Evolutionary conservation across 2,888 invertebrate genomes (phyloP).

Genomic region (Cryptus armator): DNA sequence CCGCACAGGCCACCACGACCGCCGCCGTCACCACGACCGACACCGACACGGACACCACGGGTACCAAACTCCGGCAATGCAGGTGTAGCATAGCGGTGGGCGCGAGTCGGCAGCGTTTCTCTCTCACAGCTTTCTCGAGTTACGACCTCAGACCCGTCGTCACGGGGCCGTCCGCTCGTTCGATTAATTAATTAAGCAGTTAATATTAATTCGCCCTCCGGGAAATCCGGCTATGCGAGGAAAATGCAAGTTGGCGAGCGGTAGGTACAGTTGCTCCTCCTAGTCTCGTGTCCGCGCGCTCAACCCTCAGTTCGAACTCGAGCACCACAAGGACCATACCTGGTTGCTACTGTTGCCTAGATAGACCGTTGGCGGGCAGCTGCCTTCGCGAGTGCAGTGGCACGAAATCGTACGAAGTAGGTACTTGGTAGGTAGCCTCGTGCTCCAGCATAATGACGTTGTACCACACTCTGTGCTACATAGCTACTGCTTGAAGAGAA

Average conservation of each 20-base stretch:
- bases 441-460: slow-evolving; percentile 60
- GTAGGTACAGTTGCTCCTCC: slow-evolving; percentile 24
- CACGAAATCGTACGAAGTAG: slow-evolving; percentile 50
- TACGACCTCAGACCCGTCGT: slow-evolving; percentile 65
- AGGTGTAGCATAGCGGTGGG: slow-evolving; percentile 48
- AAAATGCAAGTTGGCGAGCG: slow-evolving; percentile 51
- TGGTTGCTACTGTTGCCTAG: neutral
- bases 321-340: slow-evolving; percentile 29
- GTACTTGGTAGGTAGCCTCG: slow-evolving; percentile 49
- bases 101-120: slow-evolving; percentile 45
- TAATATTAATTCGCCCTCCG: slow-evolving; percentile 74
- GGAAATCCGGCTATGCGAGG: slow-evolving; percentile 71
- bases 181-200: slow-evolving; percentile 75
- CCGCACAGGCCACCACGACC: slow-evolving; percentile 53
- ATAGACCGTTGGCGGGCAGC: slow-evolving; percentile 24
- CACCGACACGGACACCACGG: slow-evolving; percentile 52
- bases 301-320: slow-evolving; percentile 26
- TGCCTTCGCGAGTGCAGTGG: slow-evolving; percentile 38
- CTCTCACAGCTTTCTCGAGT: slow-evolving; percentile 53
- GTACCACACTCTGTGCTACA: slow-evolving; percentile 8
- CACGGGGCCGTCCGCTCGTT: slow-evolving; percentile 65
- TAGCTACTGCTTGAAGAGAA: neutral
- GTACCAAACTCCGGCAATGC: slow-evolving; percentile 44
- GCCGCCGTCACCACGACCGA: slow-evolving; percentile 55
- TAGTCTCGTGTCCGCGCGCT: neutral